These are phyloP conservation scores for Tetramorium parvispinum DNA, from an alignment of 1,140 invertebrate species.

Conservation along the genomic window DNA sequence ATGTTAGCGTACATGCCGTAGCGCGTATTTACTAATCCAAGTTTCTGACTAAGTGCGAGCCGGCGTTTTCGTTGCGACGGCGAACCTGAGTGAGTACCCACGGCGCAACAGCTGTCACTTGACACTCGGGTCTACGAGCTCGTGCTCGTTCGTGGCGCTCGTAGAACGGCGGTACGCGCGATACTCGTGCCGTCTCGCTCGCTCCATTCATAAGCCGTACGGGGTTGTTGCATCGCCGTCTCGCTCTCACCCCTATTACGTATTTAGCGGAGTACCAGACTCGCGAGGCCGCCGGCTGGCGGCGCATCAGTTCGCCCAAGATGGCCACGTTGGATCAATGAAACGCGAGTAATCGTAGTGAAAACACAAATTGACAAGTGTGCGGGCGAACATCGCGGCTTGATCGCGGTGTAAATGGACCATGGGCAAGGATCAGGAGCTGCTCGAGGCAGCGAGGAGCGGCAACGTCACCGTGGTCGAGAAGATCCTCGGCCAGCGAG, in stretches of 20 bases:
- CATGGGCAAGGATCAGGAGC: conserved; percentile 98
- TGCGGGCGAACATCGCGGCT: conserved; percentile 84
- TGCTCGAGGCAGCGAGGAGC: conserved; percentile 97
- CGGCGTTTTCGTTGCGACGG: conserved; percentile 37
- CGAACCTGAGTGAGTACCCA: conserved; percentile 50
- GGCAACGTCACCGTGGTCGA: conserved; percentile 95
- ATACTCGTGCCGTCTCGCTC: conserved; percentile 21
- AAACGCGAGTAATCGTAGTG: conserved; percentile 88
- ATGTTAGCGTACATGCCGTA: conserved; percentile 19
- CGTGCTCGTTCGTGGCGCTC: conserved; percentile 29
- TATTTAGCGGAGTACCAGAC: neutral
- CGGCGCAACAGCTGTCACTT: conserved; percentile 73
- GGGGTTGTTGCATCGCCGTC: conserved; percentile 24
- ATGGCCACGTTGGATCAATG: conserved; percentile 92
- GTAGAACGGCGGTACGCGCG: conserved; percentile 7
- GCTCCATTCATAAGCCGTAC: conserved; percentile 45
- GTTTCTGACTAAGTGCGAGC: neutral
- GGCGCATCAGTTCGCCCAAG: conserved; percentile 86
- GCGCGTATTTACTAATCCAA: conserved; percentile 43
- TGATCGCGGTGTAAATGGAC: conserved; percentile 87
- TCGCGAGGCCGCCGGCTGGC: conserved; percentile 80
- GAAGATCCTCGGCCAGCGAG: conserved; percentile 95
- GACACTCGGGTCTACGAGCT: conserved; percentile 55
- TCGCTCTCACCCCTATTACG: conserved; percentile 28
- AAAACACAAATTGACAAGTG: conserved; percentile 88